A percentile compares a stretch with the other conserved stretches of the same genome.
phyloP scores from a whole-genome alignment of 2,113 vertebrate genomes.

The Gobiocypris rarus region DNA sequence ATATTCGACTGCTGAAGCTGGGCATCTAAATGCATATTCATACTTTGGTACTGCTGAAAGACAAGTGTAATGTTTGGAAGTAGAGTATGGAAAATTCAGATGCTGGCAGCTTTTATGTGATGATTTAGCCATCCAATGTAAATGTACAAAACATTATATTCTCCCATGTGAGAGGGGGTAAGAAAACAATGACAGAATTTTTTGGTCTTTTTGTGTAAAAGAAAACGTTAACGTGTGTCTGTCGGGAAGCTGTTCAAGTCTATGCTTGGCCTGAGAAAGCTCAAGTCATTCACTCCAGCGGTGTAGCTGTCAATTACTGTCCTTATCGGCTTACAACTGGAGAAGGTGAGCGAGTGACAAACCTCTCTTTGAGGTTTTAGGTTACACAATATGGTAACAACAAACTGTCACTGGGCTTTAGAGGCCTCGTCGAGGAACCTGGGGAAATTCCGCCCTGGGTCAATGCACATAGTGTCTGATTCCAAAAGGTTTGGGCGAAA shows the following conservation, averaged over 20 bases:
- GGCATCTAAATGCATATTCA: constrained; percentile 36
- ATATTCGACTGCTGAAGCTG: constrained; percentile 32
- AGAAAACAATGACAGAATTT: constrained; percentile 16
- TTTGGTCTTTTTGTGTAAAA: neutral
- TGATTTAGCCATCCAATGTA: neutral
- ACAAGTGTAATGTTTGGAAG: constrained; percentile 22
- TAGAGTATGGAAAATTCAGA: constrained; percentile 30
- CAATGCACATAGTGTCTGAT: constrained; percentile 32
- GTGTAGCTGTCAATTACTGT: constrained; percentile 37
- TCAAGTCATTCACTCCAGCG: neutral
- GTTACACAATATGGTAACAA: constrained; percentile 34
- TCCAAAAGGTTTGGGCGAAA: constrained; percentile 21
- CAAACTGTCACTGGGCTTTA: constrained; percentile 43
- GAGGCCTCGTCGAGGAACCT: constrained; percentile 19
- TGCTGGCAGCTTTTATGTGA: neutral
- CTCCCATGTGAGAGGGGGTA: neutral
- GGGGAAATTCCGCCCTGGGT: constrained; percentile 35
- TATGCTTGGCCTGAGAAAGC: constrained; percentile 15
- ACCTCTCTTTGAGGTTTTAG: constrained; percentile 45
- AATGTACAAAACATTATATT: constrained; percentile 4
- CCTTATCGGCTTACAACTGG: constrained; percentile 38
- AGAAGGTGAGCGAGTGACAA: constrained; percentile 40
- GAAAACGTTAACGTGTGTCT: constrained; percentile 5
- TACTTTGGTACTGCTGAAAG: constrained; percentile 30
- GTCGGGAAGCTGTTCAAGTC: constrained; percentile 18